Evolutionary conservation across 92 coral and sea anemone species (phyloP), one percentile per base, ranked within the genome.

Genomic region (Phenganax stokvisi): DNA sequence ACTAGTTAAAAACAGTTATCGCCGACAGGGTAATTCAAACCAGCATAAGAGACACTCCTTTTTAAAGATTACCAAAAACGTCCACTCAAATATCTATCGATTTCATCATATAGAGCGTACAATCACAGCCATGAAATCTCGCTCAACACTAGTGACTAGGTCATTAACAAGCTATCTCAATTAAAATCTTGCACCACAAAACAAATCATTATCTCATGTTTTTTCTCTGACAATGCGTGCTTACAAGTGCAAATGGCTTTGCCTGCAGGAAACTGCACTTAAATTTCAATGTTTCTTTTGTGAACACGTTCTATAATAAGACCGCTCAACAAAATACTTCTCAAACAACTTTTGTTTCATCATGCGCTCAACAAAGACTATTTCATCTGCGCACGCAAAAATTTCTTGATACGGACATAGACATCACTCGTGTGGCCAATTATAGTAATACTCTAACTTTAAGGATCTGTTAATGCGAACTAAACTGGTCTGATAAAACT

Each of bases 221-320:
- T 68, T 28, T 68, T 68, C 13, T 30, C 31, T 30, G 7, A 68
- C 73, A 68, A 68, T 68, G 73, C 47, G 73, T n/a, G 47, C 73
- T 37, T 68, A 30, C 6, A 30, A 30, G 73, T 68, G 73, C 53
- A 68, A 68, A 68, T 68, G 13, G 54, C 54, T 68, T 37, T 30
- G 73, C 73, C 73, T n/a, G 54, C 73, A 68, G 73, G 73, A 68
- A 68, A 68, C 73, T 9, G 3, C 73, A 68, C 73, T 68, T 68
- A 68, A 28, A 30, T 68, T 30, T 13, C 7, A 1, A 68, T 68
- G 73, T 1, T 8, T 68, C 73, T 37, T 5, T 30, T 68, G 73
- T 30, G 54, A 37, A 53, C 13, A 8, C 0, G 7, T 68, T 30
- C 54, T 68, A 68, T 68, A 68, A 68, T 68, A 68, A 68, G 73